Conservation (phyloP, 1,140 invertebrate species). For the Orius insidiosus region DNA sequence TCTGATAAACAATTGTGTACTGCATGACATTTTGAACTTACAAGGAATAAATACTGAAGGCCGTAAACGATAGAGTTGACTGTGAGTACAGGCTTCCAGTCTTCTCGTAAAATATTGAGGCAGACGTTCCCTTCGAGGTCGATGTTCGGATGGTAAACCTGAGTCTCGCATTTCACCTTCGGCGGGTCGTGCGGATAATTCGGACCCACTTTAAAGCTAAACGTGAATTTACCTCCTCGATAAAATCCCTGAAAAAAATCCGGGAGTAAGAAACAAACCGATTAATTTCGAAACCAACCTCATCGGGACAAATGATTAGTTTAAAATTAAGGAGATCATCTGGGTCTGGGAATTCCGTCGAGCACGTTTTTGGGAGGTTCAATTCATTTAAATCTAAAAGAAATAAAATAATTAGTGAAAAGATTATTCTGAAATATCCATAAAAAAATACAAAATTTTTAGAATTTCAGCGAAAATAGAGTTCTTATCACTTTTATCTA, state of each 20-base stretch:
- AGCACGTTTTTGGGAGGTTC: slow-evolving; percentile 92
- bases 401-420: slow-evolving; percentile 1
- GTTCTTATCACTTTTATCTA: too few species aligned
- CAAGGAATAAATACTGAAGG: slow-evolving; percentile 91
- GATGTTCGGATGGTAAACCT: slow-evolving; percentile 91
- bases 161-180: slow-evolving; percentile 88
- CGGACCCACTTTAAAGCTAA: slow-evolving; percentile 94
- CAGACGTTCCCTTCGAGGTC: slow-evolving; percentile 91
- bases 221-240: slow-evolving; percentile 79
- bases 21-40: slow-evolving; percentile 30
- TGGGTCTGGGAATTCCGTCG: slow-evolving; percentile 87
- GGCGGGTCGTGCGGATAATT: slow-evolving; percentile 94
- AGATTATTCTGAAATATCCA: not conserved
- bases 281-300: slow-evolving; percentile 36
- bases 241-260: slow-evolving; percentile 70
- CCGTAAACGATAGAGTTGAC: slow-evolving; percentile 98
- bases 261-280: too few species aligned
- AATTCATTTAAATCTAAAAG: slow-evolving; percentile 91
- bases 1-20: too few species aligned
- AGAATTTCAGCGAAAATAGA: too few species aligned
- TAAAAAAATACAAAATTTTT: too few species aligned
- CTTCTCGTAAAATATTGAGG: slow-evolving; percentile 87
- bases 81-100: slow-evolving; percentile 97
- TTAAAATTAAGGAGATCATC: slow-evolving; percentile 94
- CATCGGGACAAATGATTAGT: slow-evolving; percentile 90